Base-by-base conservation (phyloP, 2,797 vertebrate species). In the Halcyon leucocephala region DNA sequence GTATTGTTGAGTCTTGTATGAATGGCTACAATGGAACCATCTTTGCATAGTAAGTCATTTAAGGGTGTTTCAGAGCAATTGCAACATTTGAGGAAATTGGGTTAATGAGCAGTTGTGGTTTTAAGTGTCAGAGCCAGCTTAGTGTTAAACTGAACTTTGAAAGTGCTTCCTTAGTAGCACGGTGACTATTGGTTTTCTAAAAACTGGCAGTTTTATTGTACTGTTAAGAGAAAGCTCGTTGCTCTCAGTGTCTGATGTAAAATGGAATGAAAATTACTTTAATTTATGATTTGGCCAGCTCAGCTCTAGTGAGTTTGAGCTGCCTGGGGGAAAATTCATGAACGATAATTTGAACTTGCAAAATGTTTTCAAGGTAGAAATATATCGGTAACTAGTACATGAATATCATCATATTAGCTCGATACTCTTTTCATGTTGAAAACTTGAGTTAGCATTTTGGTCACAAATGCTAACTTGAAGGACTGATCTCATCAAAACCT, bases 1-100 rank as follows among this genome's bases (percentile, higher is more conserved):
- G 98, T 96, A 99, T 99, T 66, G 99, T 99, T 91, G 99, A 99
- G 93, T 99, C 99, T 29, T 99, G 99, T 89, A 99, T 99, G 98
- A 99, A 99, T 72, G 99, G 99, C 85, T 99, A 99, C 95, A 99
- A 99, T 31, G 99, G 99, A 35, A 99, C 99, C 82, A 99, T 99
- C 97, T 99, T 99, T 98, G 99, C 99, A 41, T 99, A 99, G 99
- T 99, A 98, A 99, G 99, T 83, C 5, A 52, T 37, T 99, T 82
- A 2, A 2, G 33, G 28, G 26, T 12, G 37, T 92, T 95, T 86
- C n/a, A 35, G 35, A 69, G 42, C 64, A 52, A 5, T 29, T 61
- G 41, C 19, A 41, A 28, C 8, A 6, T 39, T 54, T 52, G n/a
- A 82, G 60, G 66, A 66, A 25, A n/a, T 15, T 12, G 21, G n/a